These are phyloP conservation scores for Heliconius sara DNA, from an alignment of 2,888 invertebrate species.

Conservation along the genomic window DNA sequence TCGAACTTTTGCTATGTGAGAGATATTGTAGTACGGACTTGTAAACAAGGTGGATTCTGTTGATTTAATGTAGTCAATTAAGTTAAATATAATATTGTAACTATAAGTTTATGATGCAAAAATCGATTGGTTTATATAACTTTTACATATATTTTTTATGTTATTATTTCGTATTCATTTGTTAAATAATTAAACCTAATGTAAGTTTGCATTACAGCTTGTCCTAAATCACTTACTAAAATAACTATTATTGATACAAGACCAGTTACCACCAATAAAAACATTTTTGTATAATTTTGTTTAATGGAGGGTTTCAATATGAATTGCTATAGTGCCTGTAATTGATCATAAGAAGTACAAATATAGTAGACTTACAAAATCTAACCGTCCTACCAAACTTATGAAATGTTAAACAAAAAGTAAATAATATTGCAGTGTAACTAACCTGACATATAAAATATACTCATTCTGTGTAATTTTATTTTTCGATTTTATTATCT, in stretches of 20 bases:
- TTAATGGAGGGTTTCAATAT: neutral
- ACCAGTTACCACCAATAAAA: neutral
- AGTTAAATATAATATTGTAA: neutral
- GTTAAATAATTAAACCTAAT: neutral
- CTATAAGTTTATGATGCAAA: neutral
- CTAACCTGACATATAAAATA: neutral
- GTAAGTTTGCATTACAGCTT: neutral
- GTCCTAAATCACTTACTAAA: neutral
- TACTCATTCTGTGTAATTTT: neutral
- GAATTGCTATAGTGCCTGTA: conserved; percentile 14
- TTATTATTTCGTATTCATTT: neutral
- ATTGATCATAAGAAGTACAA: conserved; percentile 6
- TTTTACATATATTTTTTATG: neutral
- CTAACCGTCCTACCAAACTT: neutral
- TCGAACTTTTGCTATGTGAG: neutral
- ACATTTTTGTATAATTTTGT: neutral
- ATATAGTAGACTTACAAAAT: conserved; percentile 2
- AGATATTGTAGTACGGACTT: neutral
- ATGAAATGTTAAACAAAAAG: neutral
- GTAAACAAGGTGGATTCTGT: neutral
- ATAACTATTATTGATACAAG: neutral
- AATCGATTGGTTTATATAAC: neutral
- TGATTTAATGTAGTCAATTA: neutral
- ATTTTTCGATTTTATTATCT: neutral
- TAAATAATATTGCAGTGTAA: neutral